These are phyloP conservation scores for Neolamprologus modestus DNA, from an alignment of 2,113 vertebrate genomes.

Conservation along the genomic window DNA sequence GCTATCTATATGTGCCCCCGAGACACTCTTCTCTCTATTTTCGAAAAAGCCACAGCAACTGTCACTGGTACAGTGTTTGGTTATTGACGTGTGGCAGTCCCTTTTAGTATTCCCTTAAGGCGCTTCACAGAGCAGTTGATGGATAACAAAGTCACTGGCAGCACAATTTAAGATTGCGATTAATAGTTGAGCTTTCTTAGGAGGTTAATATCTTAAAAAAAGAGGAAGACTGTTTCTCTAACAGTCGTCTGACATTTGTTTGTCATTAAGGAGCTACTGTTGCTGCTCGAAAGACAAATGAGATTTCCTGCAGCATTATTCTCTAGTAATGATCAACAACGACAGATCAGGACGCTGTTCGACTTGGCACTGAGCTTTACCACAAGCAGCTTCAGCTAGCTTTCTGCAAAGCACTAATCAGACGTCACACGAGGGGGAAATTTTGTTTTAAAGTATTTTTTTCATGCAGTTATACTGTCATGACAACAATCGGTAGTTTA, in stretches of 20 bases:
- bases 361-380: not conserved
- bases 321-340: not conserved
- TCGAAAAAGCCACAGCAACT: conserved; percentile 53
- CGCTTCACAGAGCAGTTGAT: not conserved
- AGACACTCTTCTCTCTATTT: conserved; percentile 24
- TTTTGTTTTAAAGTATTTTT: not conserved
- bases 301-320: not conserved
- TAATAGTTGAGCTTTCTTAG: not conserved
- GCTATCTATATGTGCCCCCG: conserved; percentile 51
- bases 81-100: conserved; percentile 24
- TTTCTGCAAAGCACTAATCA: not conserved
- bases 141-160: not conserved
- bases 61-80: conserved; percentile 12
- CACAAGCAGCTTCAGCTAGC: not conserved
- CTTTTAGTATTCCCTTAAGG: conserved; percentile 8
- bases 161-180: not conserved
- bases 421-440: not conserved
- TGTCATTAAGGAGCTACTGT: not conserved
- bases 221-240: not conserved
- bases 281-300: not conserved
- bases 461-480: not conserved
- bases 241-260: not conserved
- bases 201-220: not conserved
- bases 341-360: not conserved
- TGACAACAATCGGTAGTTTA: not conserved